Evolutionary conservation across 2,888 invertebrate species (phyloP).

Genomic region (Hofmannophila pseudospretella): DNA sequence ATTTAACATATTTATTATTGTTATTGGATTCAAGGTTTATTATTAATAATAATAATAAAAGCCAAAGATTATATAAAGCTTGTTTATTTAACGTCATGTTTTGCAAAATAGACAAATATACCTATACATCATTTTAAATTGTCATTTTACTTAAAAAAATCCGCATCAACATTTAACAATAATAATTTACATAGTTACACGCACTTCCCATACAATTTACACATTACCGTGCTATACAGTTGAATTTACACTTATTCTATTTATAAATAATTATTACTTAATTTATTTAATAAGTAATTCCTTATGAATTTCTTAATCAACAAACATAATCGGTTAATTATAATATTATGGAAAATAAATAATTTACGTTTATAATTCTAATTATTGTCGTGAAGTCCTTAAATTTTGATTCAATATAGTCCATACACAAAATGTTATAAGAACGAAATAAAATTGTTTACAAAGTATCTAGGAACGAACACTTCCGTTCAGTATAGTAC

Average conservation of each 20-base stretch:
- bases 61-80: conserved; percentile 58
- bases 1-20: too few species aligned
- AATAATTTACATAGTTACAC: conserved; percentile 58
- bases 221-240: conserved; percentile 12
- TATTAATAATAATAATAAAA: conserved; percentile 12
- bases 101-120: conserved; percentile 78
- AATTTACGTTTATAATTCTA: conserved; percentile 51
- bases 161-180: conserved; percentile 73
- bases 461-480: too few species aligned
- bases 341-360: conserved; percentile 15
- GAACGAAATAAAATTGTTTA: too few species aligned
- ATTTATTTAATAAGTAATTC: too few species aligned
- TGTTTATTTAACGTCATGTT: conserved; percentile 76
- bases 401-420: conserved; percentile 30
- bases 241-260: conserved; percentile 12
- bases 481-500: too few species aligned
- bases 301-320: too few species aligned
- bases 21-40: too few species aligned
- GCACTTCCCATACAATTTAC: conserved; percentile 32
- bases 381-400: conserved; percentile 66
- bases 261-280: background rate
- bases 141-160: conserved; percentile 67
- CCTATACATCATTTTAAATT: conserved; percentile 68
- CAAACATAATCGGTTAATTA: background rate
- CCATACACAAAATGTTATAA: too few species aligned